Percentiles rank a stretch among this genome's conserved stretches.
phyloP scores from a whole-genome alignment of 2,888 invertebrate species.

The Diarsia dahlii region DNA sequence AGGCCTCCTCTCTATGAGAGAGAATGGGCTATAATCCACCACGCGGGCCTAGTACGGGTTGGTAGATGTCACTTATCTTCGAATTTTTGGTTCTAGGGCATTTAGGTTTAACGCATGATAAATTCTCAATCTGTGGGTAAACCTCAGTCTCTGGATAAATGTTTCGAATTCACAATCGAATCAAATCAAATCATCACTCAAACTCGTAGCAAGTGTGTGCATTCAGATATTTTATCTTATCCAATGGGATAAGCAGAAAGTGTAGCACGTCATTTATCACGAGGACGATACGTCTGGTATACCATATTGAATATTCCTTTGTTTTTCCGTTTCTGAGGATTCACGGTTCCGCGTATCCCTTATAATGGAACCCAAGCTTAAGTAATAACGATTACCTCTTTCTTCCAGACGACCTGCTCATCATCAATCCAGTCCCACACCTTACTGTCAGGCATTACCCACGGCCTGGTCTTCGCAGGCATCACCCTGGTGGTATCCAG shows the following conservation, averaged over 20 bases:
- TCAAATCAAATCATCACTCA: too few species aligned
- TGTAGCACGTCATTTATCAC: neutral
- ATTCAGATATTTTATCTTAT: accelerated
- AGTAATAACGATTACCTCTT: neutral
- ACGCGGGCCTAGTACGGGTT: too few species aligned
- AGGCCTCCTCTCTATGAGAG: too few species aligned
- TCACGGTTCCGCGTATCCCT: neutral
- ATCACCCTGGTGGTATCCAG: slow-evolving; percentile 64
- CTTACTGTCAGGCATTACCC: slow-evolving; percentile 49
- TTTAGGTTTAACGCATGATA: too few species aligned
- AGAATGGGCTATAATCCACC: too few species aligned
- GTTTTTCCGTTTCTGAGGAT: neutral
- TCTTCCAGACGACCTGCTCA: slow-evolving; percentile 44
- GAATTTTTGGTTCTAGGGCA: too few species aligned
- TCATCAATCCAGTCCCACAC: slow-evolving; percentile 53
- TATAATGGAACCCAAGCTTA: neutral
- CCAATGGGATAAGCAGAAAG: neutral
- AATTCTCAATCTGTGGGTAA: too few species aligned
- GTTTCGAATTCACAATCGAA: too few species aligned
- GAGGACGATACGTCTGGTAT: too few species aligned
- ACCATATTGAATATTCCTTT: neutral
- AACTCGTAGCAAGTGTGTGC: too few species aligned
- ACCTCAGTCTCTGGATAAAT: too few species aligned
- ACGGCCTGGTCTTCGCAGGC: slow-evolving; percentile 58
- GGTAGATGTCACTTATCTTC: too few species aligned